Evolutionary conservation across 1,140 invertebrate species (phyloP).

Genomic region (Lepidurus arcticus): DNA sequence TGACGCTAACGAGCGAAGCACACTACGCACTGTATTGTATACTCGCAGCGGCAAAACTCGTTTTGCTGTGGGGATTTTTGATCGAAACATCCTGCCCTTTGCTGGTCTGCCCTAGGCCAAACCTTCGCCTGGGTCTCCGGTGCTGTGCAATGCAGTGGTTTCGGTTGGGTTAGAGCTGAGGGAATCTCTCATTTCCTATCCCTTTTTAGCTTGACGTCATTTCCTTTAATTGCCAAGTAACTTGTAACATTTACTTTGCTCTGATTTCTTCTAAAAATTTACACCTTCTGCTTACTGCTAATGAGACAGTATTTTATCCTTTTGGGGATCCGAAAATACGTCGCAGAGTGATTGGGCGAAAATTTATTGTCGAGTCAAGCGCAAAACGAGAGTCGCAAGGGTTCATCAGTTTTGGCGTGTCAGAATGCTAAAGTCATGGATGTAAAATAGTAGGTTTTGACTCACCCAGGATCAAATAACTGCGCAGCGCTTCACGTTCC

Average conservation of each 20-base stretch:
- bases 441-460: neutral
- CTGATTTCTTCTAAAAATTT: too few species aligned
- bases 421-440: neutral
- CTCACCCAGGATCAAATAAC: neutral
- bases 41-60: neutral
- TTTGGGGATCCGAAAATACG: too few species aligned
- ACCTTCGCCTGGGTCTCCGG: neutral
- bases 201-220: neutral
- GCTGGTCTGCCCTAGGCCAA: conserved; percentile 16
- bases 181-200: neutral
- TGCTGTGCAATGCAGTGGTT: neutral
- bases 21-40: neutral
- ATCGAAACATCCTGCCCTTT: conserved; percentile 5
- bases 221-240: neutral
- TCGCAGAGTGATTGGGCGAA: too few species aligned
- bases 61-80: neutral
- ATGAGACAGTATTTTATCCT: too few species aligned
- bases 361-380: too few species aligned
- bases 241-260: too few species aligned
- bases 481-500: neutral
- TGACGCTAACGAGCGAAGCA: neutral
- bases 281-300: too few species aligned
- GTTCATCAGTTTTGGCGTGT: neutral
- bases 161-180: neutral
- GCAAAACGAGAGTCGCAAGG: neutral